Conservation (phyloP, 2,797 vertebrate genomes). For the Enteromius mattozi region DNA sequence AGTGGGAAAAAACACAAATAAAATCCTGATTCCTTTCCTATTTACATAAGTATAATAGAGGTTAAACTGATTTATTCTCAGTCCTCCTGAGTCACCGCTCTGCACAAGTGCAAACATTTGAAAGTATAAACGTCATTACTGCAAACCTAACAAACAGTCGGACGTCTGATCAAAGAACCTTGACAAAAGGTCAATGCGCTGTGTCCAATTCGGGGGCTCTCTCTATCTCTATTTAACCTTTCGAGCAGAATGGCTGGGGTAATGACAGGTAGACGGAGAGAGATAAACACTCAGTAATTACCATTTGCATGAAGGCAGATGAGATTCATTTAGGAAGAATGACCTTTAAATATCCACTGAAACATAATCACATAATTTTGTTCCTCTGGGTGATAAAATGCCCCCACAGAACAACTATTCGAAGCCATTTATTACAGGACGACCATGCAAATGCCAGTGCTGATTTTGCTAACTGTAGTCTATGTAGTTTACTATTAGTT, state of each 20-base stretch:
- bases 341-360: slow-evolving; percentile 45
- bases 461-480: neutral
- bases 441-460: neutral
- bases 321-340: slow-evolving; percentile 46
- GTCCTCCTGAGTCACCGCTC: neutral
- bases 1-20: neutral
- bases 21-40: neutral
- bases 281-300: slow-evolving; percentile 45
- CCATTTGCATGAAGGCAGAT: slow-evolving; percentile 31
- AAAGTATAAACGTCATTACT: slow-evolving; percentile 32
- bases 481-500: neutral
- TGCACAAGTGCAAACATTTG: slow-evolving; percentile 18
- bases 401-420: neutral
- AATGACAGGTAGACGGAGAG: slow-evolving; percentile 18
- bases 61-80: neutral
- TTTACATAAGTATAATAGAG: neutral
- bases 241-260: slow-evolving; percentile 15
- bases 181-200: slow-evolving; percentile 28
- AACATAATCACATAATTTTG: slow-evolving; percentile 24
- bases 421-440: neutral
- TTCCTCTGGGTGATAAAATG: slow-evolving; percentile 15
- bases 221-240: slow-evolving; percentile 39
- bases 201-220: neutral
- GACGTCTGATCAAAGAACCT: slow-evolving; percentile 20
- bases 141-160: slow-evolving; percentile 28